Conservation (phyloP, 2,888 invertebrate genomes). For the Idaea aversata region DNA sequence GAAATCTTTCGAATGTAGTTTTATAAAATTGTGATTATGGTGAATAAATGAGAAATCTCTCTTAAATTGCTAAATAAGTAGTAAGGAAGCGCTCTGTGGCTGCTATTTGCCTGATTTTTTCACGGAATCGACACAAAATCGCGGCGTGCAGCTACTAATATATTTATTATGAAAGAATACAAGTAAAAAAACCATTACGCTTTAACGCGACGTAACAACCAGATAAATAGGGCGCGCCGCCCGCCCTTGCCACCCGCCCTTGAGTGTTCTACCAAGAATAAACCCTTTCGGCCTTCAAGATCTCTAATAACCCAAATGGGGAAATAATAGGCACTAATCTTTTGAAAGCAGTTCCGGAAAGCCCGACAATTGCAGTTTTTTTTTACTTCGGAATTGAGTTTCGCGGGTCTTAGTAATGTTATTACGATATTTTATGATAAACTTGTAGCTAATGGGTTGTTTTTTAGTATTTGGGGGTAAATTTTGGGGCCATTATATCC, state of each 20-base stretch:
- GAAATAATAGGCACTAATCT: slow-evolving; percentile 25
- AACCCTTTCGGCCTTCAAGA: slow-evolving; percentile 22
- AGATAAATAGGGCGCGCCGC: slow-evolving; percentile 23
- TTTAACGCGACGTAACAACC: slow-evolving; percentile 24
- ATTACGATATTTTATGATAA: background rate
- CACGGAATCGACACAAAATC: too few species aligned
- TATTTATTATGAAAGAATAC: slow-evolving; percentile 7
- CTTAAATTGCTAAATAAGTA: too few species aligned
- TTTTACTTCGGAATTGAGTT: slow-evolving; percentile 2
- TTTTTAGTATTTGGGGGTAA: too few species aligned
- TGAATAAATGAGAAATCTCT: too few species aligned
- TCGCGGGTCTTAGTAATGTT: background rate
- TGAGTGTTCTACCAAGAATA: slow-evolving; percentile 12
- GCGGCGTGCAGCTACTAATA: too few species aligned
- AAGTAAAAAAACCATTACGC: slow-evolving; percentile 29
- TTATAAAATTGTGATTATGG: too few species aligned
- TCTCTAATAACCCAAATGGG: slow-evolving; percentile 21
- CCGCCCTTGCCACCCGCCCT: slow-evolving; percentile 10
- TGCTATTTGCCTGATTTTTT: too few species aligned
- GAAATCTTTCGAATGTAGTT: too few species aligned
- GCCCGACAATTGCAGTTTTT: slow-evolving; percentile 12
- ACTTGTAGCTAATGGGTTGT: too few species aligned
- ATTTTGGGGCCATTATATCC: too few species aligned
- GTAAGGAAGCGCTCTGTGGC: too few species aligned
- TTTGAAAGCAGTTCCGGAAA: slow-evolving; percentile 14